These are phyloP conservation scores for Loxodonta africana DNA, from an alignment of 2,113 vertebrate species.

Conservation along the genomic window DNA sequence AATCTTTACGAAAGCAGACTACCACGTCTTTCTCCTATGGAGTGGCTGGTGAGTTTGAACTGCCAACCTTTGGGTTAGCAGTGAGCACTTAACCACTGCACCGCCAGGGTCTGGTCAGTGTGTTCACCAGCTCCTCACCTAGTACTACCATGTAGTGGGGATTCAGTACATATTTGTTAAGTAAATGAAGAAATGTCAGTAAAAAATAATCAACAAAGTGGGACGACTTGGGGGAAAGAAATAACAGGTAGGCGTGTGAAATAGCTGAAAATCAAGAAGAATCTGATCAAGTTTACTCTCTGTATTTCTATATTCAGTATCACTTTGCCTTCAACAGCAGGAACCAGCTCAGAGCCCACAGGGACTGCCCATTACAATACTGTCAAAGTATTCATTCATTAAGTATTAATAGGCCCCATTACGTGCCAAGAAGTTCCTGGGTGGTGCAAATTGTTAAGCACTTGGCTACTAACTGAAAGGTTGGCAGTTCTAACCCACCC, in stretches of 20 bases:
- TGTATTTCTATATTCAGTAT: background rate
- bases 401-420: background rate
- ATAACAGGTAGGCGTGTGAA: background rate
- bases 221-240: slow-evolving; percentile 29
- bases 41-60: background rate
- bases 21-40: background rate
- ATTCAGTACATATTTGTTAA: background rate
- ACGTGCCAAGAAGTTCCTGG: background rate
- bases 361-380: background rate
- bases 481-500: background rate
- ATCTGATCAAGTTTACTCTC: background rate
- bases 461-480: background rate
- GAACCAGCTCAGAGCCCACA: background rate
- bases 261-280: background rate
- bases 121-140: background rate
- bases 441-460: background rate
- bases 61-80: background rate
- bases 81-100: background rate
- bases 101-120: background rate
- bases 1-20: background rate
- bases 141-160: too few species aligned
- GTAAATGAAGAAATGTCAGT: background rate
- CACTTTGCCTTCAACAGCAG: background rate
- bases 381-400: background rate
- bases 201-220: background rate